Base-by-base conservation (phyloP, 2,113 vertebrate species). In the Cavia aperea region DNA sequence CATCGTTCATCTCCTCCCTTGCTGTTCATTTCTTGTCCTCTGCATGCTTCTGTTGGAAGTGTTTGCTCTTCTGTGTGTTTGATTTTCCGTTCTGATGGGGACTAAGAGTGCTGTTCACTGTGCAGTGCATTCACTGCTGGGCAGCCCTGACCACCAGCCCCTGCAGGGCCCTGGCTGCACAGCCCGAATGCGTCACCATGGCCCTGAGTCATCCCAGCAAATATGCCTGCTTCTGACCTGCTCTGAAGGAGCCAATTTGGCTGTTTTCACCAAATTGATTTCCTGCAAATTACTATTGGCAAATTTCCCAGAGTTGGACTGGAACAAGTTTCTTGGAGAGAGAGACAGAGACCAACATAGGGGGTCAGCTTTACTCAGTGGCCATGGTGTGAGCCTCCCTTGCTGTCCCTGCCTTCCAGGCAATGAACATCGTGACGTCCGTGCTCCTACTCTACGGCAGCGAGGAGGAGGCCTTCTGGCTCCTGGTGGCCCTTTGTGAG, bases 401-500 rank as follows among this genome's bases (percentile, higher is more conserved):
- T 21, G 4, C 49, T 91, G 4, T 72, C 1, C 85, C 10, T 93
- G 18, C 81, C 68, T 12, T 18, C 29, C 85, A 99, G 99, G 99
- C 99, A 2, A 99, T 99, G 99, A 99, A 99, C 97, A 99, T 99
- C 0, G 99, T 99, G 62, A 99, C 99, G 0, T 99, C 99, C 0
- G 99, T 99, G 36, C 97, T 99, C 81, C 94, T 99, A 96, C 98
- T 99, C 1, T 99, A 99, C 85, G 99, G 98, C 95, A 99, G 98
- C 0, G 99, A 99, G 96, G 99, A 99, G 26, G 98, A 99, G 91
- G 99, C 99, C 72, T 99, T 99, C 97, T 99, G 99, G 99, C 98
- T 99, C 93, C 97, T 99, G 81, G 99, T 99, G 96, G 98, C 99
- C 19, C 98, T 99, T 24, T 99, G 99, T 65, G 99, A 99, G 95